phyloP scores from a whole-genome alignment of 1,140 invertebrate species.

The Hycleus cichorii region DNA sequence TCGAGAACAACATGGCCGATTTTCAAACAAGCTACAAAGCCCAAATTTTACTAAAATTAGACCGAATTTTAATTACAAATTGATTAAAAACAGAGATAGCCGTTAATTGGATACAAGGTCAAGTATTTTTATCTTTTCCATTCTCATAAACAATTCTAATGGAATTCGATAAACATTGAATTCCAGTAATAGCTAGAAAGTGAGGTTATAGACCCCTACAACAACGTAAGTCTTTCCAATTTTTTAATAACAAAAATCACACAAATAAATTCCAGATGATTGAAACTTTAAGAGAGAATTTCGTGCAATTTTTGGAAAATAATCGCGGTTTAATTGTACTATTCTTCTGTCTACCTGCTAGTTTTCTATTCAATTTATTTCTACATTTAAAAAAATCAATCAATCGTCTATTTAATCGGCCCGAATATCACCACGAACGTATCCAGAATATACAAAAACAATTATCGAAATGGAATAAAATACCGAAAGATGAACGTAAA shows the following conservation, averaged over 20 bases:
- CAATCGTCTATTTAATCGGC: conserved; percentile 42
- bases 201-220: too few species aligned
- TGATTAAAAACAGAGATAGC: too few species aligned
- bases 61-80: too few species aligned
- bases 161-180: too few species aligned
- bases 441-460: conserved; percentile 52
- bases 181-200: too few species aligned
- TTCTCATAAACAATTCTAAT: too few species aligned
- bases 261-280: background rate
- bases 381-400: conserved; percentile 44
- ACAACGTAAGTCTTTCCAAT: too few species aligned
- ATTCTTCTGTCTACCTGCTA: conserved; percentile 58
- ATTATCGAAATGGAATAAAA: conserved; percentile 52
- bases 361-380: conserved; percentile 53
- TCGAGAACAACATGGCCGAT: too few species aligned
- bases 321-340: conserved; percentile 57
- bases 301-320: conserved; percentile 52
- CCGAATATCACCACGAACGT: conserved; percentile 46
- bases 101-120: background rate
- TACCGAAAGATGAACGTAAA: conserved; percentile 45
- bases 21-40: too few species aligned
- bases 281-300: conserved; percentile 25
- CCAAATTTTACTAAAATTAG: too few species aligned
- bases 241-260: too few species aligned
- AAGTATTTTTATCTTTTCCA: background rate